Percentiles rank a stretch among this genome's conserved stretches.
phyloP scores from a whole-genome alignment of 1,140 invertebrate species.

The Ceratina japonica region DNA sequence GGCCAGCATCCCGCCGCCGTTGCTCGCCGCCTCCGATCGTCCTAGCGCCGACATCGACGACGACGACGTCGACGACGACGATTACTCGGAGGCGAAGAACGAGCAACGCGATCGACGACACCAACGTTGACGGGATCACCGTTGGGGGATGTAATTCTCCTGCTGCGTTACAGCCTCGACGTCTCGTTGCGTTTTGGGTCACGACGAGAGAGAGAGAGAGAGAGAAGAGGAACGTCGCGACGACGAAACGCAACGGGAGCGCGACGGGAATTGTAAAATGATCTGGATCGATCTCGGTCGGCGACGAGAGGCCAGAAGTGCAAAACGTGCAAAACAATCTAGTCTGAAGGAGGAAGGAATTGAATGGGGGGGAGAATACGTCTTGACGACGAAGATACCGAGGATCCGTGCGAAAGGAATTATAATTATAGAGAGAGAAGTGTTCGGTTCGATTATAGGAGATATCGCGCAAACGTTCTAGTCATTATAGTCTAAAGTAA shows the following conservation, averaged over 20 bases:
- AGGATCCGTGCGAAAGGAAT: neutral
- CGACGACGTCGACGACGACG: conserved; percentile 67
- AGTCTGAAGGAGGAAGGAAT: too few relatives aligned
- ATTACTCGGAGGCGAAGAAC: conserved; percentile 53
- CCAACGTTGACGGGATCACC: conserved; percentile 48
- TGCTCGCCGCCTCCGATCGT: conserved; percentile 79
- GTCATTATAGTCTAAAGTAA: conserved; percentile 5
- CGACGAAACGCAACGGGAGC: too few relatives aligned
- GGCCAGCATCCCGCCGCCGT: conserved; percentile 83
- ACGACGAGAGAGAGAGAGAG: too few relatives aligned
- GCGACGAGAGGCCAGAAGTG: too few relatives aligned
- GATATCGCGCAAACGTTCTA: conserved; percentile 39
- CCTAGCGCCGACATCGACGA: conserved; percentile 81
- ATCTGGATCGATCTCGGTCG: too few relatives aligned
- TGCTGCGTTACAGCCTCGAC: neutral
- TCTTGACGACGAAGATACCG: neutral
- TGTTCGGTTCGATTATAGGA: neutral
- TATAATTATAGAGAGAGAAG: too few relatives aligned
- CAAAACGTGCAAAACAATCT: too few relatives aligned
- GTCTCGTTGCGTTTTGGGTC: neutral
- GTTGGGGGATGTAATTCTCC: too few relatives aligned
- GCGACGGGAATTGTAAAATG: too few relatives aligned
- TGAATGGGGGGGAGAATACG: too few relatives aligned
- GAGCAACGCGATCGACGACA: conserved; percentile 38
- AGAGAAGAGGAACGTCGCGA: neutral